A percentile compares a stretch with the other conserved stretches of the same genome.
Conservation (phyloP, 2,113 vertebrate species). For the Saimiri boliviensis region DNA sequence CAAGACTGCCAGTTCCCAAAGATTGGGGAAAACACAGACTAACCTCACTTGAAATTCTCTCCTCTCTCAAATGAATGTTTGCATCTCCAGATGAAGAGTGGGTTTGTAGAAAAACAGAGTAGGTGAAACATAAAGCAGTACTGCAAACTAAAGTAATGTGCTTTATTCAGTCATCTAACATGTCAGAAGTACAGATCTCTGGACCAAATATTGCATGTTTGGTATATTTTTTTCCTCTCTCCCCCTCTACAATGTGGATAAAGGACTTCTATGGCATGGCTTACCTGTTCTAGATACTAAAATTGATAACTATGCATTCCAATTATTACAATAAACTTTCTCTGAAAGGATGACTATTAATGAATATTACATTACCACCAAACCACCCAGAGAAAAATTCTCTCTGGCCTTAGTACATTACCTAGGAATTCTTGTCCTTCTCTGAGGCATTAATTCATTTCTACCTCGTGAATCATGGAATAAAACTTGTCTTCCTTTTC, state of each 20-base stretch:
- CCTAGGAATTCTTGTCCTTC: neutral
- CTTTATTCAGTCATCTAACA: neutral
- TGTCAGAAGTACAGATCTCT: neutral
- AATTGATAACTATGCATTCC: neutral
- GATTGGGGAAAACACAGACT: neutral
- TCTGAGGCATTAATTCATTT: neutral
- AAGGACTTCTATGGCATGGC: neutral
- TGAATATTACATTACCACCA: neutral
- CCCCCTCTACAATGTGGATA: neutral
- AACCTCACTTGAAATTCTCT: neutral
- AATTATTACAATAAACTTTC: neutral
- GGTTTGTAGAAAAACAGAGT: neutral
- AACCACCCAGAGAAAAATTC: neutral
- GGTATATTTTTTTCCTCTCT: neutral
- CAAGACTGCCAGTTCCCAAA: neutral
- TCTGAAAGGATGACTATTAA: neutral
- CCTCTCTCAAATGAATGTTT: neutral
- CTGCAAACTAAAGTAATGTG: neutral
- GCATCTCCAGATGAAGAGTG: neutral
- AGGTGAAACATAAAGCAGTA: neutral
- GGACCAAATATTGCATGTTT: neutral
- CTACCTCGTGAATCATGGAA: neutral
- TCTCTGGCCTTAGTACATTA: neutral
- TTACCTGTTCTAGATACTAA: neutral
- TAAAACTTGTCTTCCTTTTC: neutral